Evolutionary conservation across 2,888 invertebrate species (phyloP), one percentile per base, ranked within the genome.

Genomic region (Corbicula japonica): DNA sequence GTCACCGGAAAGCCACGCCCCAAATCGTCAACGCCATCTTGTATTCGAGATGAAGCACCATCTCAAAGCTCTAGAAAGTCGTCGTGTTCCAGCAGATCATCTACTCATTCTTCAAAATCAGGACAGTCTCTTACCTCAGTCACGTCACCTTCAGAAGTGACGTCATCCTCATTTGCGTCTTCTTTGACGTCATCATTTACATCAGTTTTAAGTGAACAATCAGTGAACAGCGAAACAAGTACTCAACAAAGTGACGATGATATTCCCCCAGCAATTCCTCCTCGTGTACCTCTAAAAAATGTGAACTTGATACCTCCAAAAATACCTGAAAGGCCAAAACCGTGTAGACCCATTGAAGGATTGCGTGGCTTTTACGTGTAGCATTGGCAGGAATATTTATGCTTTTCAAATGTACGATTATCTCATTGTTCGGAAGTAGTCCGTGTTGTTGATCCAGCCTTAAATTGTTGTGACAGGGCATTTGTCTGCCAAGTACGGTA

Each of bases 81-180:
- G 21, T 69, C 69, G 18, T 41, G 54, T 15, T 76, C 76, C 4
- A 46, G 66, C 54, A 46, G 50, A 26, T 81, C 81, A 38, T 83
- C 83, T 26, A 56, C 35, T 5, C 44, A 70, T 30, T 83, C 83
- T 63, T 52, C 52, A 46, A 76, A 75, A 60, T 83, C 83, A 56
- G 70, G 76, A 70, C 78, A 79, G 71, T 83, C 83, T 41, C 68
- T 83, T 6, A 83, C 83, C 1, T 83, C 83, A 46, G 73, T 79
- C 30, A 79, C 79, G 34, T 79, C 83, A 56, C 79, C 83, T 38
- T 62, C 69, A 28, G 30, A 58, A 30, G 56, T 76, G 50, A 79
- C 82, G 63, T 78, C 79, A 32, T 52, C 73, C 34, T 63, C 72
- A 23, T 74, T n/a, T n/a, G n/a, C n/a, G n/a, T 83, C 83, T 38